phyloP scores from a whole-genome alignment of 2,888 invertebrate genomes.

The Acleris sparsana region DNA sequence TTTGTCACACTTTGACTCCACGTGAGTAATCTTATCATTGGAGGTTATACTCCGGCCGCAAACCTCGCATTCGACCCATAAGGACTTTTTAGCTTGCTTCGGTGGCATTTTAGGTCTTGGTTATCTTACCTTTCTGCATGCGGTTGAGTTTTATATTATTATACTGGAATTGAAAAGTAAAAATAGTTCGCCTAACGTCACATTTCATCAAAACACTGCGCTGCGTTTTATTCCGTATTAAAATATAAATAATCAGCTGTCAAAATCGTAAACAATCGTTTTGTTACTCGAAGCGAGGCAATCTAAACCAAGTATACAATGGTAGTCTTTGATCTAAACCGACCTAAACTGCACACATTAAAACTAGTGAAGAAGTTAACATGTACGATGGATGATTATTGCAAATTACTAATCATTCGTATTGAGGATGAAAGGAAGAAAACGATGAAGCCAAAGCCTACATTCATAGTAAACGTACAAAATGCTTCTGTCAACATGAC shows the following conservation, averaged over 20 bases:
- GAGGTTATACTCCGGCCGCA: constrained; percentile 82
- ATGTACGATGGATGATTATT: too few species aligned
- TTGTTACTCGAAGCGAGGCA: too few species aligned
- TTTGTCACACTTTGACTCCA: constrained; percentile 76
- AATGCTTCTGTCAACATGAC: neutral
- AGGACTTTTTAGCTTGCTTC: constrained; percentile 79
- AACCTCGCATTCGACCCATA: constrained; percentile 86
- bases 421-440: too few species aligned
- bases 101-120: constrained; percentile 53
- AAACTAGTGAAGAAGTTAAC: too few species aligned
- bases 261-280: too few species aligned
- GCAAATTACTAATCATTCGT: too few species aligned
- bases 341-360: too few species aligned
- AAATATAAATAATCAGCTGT: neutral
- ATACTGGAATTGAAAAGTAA: neutral
- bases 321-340: too few species aligned
- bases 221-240: constrained; percentile 1
- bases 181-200: constrained; percentile 6
- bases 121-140: constrained; percentile 4
- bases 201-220: constrained; percentile 21
- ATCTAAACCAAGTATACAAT: too few species aligned
- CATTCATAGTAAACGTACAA: too few species aligned
- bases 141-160: constrained; percentile 5
- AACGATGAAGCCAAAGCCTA: too few species aligned
- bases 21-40: constrained; percentile 84